Evolutionary conservation across 2,888 invertebrate species (phyloP).

Genomic region (Hyposoter dolosus): DNA sequence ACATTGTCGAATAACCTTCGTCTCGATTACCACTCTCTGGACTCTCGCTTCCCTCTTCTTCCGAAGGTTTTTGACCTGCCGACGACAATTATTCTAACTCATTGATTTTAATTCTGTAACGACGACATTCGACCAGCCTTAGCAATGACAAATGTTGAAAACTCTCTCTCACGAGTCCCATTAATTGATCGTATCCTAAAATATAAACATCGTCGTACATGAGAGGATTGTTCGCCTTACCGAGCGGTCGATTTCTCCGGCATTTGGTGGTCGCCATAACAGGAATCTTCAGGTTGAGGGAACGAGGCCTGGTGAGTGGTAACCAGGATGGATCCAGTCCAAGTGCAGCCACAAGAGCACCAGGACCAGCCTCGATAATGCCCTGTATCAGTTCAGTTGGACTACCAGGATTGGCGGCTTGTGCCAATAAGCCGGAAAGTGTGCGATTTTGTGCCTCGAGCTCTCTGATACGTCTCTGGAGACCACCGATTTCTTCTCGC

Average conservation of each 20-base stretch:
- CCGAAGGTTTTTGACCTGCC: slow-evolving; percentile 86
- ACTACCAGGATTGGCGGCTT: slow-evolving; percentile 87
- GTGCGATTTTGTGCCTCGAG: slow-evolving; percentile 92
- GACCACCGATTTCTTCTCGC: slow-evolving; percentile 91
- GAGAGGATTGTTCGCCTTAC: slow-evolving; percentile 73
- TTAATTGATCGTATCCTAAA: not conserved
- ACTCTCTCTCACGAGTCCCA: too few species aligned
- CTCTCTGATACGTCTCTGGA: slow-evolving; percentile 91
- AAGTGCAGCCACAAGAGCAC: slow-evolving; percentile 85
- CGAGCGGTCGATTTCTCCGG: slow-evolving; percentile 85
- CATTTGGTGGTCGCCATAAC: slow-evolving; percentile 85
- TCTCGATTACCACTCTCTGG: slow-evolving; percentile 92
- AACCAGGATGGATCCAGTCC: slow-evolving; percentile 90
- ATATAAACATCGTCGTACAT: not conserved
- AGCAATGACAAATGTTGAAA: too few species aligned
- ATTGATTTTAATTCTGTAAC: not conserved
- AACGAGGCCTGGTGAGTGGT: slow-evolving; percentile 89
- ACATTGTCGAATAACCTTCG: slow-evolving; percentile 94
- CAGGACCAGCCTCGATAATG: slow-evolving; percentile 81
- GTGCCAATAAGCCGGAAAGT: slow-evolving; percentile 89
- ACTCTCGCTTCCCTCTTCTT: slow-evolving; percentile 90
- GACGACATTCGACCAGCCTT: too few species aligned
- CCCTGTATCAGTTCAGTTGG: slow-evolving; percentile 80
- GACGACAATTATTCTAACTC: slow-evolving; percentile 13
- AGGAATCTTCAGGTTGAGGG: slow-evolving; percentile 89